Evolutionary conservation across 2,888 invertebrate genomes (phyloP).

Genomic region (Diarsia brunnea): DNA sequence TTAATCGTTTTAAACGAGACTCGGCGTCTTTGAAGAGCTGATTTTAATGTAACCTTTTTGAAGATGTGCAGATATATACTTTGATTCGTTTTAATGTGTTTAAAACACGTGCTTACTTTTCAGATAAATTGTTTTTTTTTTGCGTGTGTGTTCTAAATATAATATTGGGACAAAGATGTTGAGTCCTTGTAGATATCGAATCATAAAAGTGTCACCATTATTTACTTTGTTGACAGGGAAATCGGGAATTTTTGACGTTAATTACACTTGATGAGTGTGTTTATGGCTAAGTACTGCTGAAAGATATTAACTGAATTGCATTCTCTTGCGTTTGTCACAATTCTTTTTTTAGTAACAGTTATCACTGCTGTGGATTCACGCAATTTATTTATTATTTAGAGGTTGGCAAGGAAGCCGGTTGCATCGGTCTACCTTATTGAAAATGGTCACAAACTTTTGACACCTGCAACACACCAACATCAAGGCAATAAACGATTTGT

Average conservation of each 20-base stretch:
- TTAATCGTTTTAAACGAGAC: slow-evolving; percentile 54
- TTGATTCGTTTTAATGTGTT: slow-evolving; percentile 28
- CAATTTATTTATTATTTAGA: background rate
- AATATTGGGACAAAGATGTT: background rate
- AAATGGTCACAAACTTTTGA: slow-evolving; percentile 23
- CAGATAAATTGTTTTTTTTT: background rate
- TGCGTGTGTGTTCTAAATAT: background rate
- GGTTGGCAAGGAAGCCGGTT: slow-evolving; percentile 2
- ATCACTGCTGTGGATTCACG: background rate
- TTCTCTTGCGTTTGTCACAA: background rate
- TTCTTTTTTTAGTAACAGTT: background rate
- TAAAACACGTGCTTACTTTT: background rate
- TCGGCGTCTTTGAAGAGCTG: slow-evolving; percentile 51
- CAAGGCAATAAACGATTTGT: background rate
- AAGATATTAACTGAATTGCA: slow-evolving; percentile 11
- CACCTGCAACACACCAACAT: background rate
- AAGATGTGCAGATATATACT: slow-evolving; percentile 23
- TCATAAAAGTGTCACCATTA: background rate
- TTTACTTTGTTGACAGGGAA: background rate
- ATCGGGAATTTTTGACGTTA: background rate
- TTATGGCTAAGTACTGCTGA: background rate
- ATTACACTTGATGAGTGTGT: background rate
- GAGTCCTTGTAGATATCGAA: background rate
- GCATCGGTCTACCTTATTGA: slow-evolving; percentile 18
- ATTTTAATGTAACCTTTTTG: slow-evolving; percentile 44